Base-by-base conservation (phyloP, 2,113 vertebrate genomes). In the Bubo blakistoni region DNA sequence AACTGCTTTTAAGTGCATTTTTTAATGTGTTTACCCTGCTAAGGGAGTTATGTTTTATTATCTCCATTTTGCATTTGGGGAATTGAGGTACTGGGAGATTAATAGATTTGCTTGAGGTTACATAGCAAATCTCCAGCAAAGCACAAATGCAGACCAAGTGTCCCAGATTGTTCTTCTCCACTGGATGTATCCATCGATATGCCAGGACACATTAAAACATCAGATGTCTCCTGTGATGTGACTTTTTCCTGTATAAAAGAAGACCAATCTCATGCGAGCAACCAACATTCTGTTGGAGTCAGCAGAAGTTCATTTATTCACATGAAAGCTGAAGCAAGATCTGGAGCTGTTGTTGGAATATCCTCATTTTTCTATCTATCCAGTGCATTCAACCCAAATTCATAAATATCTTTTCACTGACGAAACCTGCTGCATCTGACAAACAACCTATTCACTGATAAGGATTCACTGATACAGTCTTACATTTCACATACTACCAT, bases 31-130 rank as follows among this genome's bases (percentile, higher is more conserved):
- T 97, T 95, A 97, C 94, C 92, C 94, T 94, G 95, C 95, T 92
- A 94, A 96, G 92, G 95, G 94, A 97, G 96, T 95, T 95, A 94
- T 95, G 91, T 97, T 96, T 96, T 97, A 95, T 94, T 96, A 97
- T 95, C 95, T 97, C 78, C 91, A 97, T 87, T 97, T 97, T 96
- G 95, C 95, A 96, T 95, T 95, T 96, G 91, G 95, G 96, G 95
- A 97, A 94, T 87, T 96, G 97, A 97, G 96, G 94, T 96, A 95
- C 95, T 89, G 74, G 70, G 94, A 97, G 96, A 97, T 95, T 97
- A 97, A 97, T 95, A 95, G 95, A 97, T 96, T 97, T 96, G 96
- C 95, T 97, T 20, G 79, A 95, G 97, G 92, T 97, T 96, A 97
- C 89, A 91, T 54, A 95, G 94, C 92, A 97, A 90, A 95, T 96